Evolutionary conservation across 1,140 invertebrate species (phyloP).

Genomic region (Sarcophaga peregrina): DNA sequence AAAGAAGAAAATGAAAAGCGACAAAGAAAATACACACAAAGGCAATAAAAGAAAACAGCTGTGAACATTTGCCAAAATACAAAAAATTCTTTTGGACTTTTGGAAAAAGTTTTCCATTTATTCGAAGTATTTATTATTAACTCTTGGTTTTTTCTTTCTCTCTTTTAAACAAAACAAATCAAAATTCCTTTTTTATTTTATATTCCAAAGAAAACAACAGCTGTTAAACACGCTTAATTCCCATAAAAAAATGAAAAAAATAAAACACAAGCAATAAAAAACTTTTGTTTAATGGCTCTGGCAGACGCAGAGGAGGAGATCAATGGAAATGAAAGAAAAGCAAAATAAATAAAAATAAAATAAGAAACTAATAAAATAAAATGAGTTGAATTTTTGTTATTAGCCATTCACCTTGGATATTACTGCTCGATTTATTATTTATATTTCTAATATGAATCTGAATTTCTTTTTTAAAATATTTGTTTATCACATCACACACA

Average conservation of each 20-base stretch:
- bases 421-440: not conserved
- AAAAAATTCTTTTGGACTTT: not conserved
- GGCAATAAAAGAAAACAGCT: not conserved
- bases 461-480: not conserved
- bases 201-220: too few species aligned
- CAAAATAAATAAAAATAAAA: not conserved
- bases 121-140: too few species aligned
- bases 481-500: not conserved
- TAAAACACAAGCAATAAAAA: not conserved
- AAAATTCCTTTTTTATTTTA: not conserved
- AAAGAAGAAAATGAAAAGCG: not conserved
- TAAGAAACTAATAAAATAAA: conserved; percentile 12
- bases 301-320: not conserved
- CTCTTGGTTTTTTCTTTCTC: too few species aligned
- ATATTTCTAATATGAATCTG: not conserved
- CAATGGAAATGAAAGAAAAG: not conserved
- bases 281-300: not conserved
- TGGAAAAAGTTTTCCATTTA: too few species aligned
- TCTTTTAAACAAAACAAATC: not conserved
- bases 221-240: not conserved
- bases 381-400: not conserved
- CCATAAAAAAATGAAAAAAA: not conserved
- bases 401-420: conserved; percentile 8
- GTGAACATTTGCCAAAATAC: conserved; percentile 16
- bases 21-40: not conserved